A percentile compares a stretch with the other conserved stretches of the same genome.
Evolutionary conservation across 2,888 invertebrate genomes (phyloP).

Genomic region (Rhogogaster chlorosoma): DNA sequence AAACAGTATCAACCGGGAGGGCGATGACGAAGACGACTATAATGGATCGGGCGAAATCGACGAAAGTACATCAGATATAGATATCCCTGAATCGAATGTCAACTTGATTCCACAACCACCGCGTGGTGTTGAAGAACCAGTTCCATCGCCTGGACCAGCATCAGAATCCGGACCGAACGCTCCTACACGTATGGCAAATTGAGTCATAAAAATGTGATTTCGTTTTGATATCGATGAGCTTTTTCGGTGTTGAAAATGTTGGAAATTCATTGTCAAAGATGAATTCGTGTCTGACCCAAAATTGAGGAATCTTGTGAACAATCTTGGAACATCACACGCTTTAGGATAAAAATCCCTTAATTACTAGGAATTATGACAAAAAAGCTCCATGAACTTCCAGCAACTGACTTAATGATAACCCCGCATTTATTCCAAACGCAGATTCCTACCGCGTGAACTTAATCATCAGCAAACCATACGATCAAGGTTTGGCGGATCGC

Average conservation of each 20-base stretch:
- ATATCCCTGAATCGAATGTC: neutral
- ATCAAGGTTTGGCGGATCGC: conserved; percentile 80
- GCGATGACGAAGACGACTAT: conserved; percentile 69
- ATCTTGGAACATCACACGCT: neutral
- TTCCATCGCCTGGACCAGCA: neutral
- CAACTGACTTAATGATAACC: neutral
- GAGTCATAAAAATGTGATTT: neutral
- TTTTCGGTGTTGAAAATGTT: neutral
- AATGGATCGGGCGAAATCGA: conserved; percentile 73
- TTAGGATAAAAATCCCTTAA: neutral
- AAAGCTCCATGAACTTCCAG: neutral
- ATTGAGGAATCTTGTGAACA: neutral
- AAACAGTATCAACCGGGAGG: neutral
- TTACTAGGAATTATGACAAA: neutral
- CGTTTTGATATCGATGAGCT: neutral
- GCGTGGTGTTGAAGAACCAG: neutral
- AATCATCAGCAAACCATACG: conserved; percentile 83
- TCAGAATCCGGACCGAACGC: neutral
- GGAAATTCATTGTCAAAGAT: neutral
- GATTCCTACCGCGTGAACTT: conserved; percentile 81
- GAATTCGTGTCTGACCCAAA: neutral
- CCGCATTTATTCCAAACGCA: conserved; percentile 59
- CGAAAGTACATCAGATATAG: conserved; percentile 65
- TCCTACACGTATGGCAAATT: neutral
- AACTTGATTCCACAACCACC: neutral